These are phyloP conservation scores for Meloidogyne chitwoodi DNA, from an alignment of 1,140 invertebrate genomes.

Conservation along the genomic window DNA sequence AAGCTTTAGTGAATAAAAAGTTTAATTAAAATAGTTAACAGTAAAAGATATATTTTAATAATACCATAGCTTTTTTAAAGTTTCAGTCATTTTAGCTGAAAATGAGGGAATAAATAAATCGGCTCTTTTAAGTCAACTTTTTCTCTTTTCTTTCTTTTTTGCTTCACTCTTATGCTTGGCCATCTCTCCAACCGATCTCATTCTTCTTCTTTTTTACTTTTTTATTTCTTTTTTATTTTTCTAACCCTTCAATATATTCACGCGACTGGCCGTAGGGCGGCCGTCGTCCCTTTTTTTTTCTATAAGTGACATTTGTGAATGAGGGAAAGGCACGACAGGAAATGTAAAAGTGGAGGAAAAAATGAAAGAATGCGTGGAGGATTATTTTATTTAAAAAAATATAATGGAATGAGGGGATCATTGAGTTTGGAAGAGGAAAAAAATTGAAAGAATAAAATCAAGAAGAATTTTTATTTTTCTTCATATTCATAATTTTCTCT, in stretches of 20 bases:
- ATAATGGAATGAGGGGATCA: too few relatives aligned
- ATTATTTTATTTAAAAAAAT: too few relatives aligned
- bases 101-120: background rate
- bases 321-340: background rate
- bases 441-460: too few relatives aligned
- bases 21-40: background rate
- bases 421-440: too few relatives aligned
- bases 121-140: background rate
- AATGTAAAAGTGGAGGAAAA: background rate
- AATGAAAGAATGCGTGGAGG: too few relatives aligned
- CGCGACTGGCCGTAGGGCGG: background rate
- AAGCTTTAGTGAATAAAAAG: background rate
- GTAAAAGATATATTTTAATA: too few relatives aligned
- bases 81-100: background rate
- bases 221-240: background rate
- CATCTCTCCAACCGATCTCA: background rate
- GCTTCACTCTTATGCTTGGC: background rate
- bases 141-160: background rate
- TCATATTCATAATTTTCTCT: too few relatives aligned
- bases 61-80: background rate
- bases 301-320: background rate
- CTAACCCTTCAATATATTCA: background rate
- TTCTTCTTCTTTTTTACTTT: background rate
- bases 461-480: too few relatives aligned
- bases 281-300: background rate